Conservation (phyloP, 2,888 invertebrate species). For the Kuschelorhynchus macadamiae region DNA sequence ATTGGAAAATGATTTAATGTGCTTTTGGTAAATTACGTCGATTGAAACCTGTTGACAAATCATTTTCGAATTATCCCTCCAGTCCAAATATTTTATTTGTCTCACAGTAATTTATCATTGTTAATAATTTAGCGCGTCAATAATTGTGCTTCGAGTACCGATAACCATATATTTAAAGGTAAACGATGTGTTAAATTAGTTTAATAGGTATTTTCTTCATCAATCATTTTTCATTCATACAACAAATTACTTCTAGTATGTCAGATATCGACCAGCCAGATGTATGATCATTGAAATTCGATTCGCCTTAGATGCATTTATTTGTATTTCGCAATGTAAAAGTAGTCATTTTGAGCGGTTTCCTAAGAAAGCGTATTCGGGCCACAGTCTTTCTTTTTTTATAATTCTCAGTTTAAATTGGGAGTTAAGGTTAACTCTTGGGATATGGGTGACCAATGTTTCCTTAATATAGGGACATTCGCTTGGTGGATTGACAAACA, state of each 20-base stretch:
- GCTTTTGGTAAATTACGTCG: conserved; percentile 8
- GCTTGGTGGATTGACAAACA: no score
- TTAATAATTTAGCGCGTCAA: neutral
- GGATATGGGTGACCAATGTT: no score
- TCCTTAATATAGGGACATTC: no score
- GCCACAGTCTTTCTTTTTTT: no score
- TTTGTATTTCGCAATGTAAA: no score
- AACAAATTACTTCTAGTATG: neutral
- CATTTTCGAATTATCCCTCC: conserved; percentile 22
- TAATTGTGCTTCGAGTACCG: neutral
- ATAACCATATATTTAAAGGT: neutral
- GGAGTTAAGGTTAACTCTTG: no score
- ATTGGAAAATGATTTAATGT: conserved; percentile 8
- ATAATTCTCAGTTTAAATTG: no score
- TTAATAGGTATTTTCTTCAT: neutral
- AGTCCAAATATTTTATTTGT: conserved; percentile 9
- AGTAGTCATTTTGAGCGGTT: no score
- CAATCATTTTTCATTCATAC: neutral
- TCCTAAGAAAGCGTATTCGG: no score
- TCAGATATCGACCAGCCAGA: no score
- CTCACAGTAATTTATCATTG: conserved; percentile 11
- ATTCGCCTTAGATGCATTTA: no score
- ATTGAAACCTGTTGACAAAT: conserved; percentile 32
- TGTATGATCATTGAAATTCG: no score
- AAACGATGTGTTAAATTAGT: neutral